A percentile compares a stretch with the other conserved stretches of the same genome.
phyloP scores from a whole-genome alignment of 2,888 invertebrate species.

The Pristionchus exspectatus region DNA sequence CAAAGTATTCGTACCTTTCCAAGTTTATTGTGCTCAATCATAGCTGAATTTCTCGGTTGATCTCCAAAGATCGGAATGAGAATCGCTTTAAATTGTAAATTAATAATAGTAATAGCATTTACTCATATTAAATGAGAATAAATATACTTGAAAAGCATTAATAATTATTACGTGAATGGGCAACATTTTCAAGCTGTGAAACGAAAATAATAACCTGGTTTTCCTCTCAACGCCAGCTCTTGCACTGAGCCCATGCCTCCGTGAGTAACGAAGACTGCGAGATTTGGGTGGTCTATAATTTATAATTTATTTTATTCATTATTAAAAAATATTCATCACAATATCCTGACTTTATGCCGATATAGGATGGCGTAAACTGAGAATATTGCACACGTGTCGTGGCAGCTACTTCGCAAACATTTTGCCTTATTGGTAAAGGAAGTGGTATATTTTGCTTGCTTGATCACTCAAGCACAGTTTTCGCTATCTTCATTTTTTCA shows the following conservation, averaged over 20 bases:
- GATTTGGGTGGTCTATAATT: constrained; percentile 30
- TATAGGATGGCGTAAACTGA: no score
- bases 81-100: background rate
- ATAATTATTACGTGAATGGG: background rate
- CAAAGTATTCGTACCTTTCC: background rate
- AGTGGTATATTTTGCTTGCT: no score
- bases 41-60: constrained; percentile 8
- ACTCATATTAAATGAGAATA: background rate
- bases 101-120: no score
- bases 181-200: background rate
- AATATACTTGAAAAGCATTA: background rate
- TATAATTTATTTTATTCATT: no score
- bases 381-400: no score
- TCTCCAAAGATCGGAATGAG: constrained; percentile 36
- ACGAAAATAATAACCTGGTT: background rate
- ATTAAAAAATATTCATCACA: no score
- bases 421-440: no score
- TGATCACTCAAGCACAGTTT: no score
- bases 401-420: no score
- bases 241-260: constrained; percentile 47
- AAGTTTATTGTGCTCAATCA: constrained; percentile 33
- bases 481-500: no score
- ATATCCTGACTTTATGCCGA: no score
- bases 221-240: constrained; percentile 19
- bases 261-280: constrained; percentile 26